Evolutionary conservation across 2,888 invertebrate genomes (phyloP).

Genomic region (Arenicola marina): DNA sequence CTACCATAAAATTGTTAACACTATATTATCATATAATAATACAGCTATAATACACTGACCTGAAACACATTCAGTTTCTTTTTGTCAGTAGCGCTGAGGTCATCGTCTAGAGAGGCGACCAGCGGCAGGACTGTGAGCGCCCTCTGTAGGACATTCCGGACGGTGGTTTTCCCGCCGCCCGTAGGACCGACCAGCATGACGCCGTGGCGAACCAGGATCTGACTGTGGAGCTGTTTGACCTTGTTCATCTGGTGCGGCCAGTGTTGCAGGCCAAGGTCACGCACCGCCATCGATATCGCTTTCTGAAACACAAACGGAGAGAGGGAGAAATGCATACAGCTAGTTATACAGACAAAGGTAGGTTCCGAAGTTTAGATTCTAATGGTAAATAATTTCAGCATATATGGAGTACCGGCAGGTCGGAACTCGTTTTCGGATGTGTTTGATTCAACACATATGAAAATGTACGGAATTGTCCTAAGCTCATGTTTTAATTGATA

Average conservation of each 20-base stretch:
- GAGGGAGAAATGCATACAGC: neutral
- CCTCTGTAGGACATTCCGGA: conserved; percentile 57
- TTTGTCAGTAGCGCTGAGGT: neutral
- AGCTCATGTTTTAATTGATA: too few relatives aligned
- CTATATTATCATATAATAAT: too few relatives aligned
- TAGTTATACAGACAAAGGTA: too few relatives aligned
- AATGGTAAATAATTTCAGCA: too few relatives aligned
- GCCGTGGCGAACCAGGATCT: conserved; percentile 59
- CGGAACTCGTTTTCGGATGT: too few relatives aligned
- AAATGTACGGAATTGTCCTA: too few relatives aligned
- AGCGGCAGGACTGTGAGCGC: conserved; percentile 56
- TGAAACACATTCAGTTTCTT: neutral
- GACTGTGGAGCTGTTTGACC: conserved; percentile 60
- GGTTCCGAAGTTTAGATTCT: too few relatives aligned
- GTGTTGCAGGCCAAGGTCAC: conserved; percentile 54
- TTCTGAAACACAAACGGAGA: conserved; percentile 38
- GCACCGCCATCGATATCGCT: conserved; percentile 55
- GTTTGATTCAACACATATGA: too few relatives aligned
- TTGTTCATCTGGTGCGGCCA: conserved; percentile 60
- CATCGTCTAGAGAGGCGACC: conserved; percentile 40
- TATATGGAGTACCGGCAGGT: too few relatives aligned
- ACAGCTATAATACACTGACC: too few relatives aligned
- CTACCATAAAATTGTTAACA: too few relatives aligned
- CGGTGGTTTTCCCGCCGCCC: conserved; percentile 58
- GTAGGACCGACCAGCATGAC: conserved; percentile 61